phyloP scores from a whole-genome alignment of 2,888 invertebrate species.

The Ptychoptera contaminata region DNA sequence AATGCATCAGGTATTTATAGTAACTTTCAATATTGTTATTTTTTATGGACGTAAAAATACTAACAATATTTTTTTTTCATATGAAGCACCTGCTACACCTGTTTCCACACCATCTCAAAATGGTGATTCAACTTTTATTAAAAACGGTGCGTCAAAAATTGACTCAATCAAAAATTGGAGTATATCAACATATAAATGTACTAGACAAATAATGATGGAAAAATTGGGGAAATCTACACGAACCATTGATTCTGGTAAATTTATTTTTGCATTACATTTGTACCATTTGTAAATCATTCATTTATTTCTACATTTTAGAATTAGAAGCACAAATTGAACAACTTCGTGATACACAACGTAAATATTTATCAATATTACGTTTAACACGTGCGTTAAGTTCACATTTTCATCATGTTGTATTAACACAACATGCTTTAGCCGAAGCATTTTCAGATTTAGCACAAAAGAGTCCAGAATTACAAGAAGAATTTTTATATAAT shows the following conservation, averaged over 20 bases:
- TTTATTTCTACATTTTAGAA: slow-evolving; percentile 38
- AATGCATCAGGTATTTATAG: slow-evolving; percentile 41
- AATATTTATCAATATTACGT: slow-evolving; percentile 75
- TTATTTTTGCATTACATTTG: too few species aligned
- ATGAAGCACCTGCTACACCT: slow-evolving; percentile 6
- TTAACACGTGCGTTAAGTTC: slow-evolving; percentile 71
- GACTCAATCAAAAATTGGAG: slow-evolving; percentile 94
- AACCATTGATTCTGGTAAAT: slow-evolving; percentile 54
- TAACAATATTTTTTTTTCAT: slow-evolving; percentile 1
- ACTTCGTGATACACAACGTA: slow-evolving; percentile 84
- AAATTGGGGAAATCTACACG: slow-evolving; percentile 87
- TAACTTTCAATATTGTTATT: slow-evolving; percentile 9
- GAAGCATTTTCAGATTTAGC: slow-evolving; percentile 91
- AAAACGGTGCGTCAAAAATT: slow-evolving; percentile 64
- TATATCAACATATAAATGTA: slow-evolving; percentile 95
- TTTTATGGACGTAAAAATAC: slow-evolving; percentile 15
- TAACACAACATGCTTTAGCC: slow-evolving; percentile 74
- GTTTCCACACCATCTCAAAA: slow-evolving; percentile 37
- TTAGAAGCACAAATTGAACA: slow-evolving; percentile 87
- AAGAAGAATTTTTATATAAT: slow-evolving; percentile 88
- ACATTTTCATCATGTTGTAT: slow-evolving; percentile 77
- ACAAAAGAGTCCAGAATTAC: slow-evolving; percentile 89
- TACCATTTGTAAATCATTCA: not conserved
- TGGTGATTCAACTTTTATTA: slow-evolving; percentile 37
- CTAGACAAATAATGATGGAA: slow-evolving; percentile 90